Base-by-base conservation (phyloP, 2,113 vertebrate species). In the Sigmodon hispidus region DNA sequence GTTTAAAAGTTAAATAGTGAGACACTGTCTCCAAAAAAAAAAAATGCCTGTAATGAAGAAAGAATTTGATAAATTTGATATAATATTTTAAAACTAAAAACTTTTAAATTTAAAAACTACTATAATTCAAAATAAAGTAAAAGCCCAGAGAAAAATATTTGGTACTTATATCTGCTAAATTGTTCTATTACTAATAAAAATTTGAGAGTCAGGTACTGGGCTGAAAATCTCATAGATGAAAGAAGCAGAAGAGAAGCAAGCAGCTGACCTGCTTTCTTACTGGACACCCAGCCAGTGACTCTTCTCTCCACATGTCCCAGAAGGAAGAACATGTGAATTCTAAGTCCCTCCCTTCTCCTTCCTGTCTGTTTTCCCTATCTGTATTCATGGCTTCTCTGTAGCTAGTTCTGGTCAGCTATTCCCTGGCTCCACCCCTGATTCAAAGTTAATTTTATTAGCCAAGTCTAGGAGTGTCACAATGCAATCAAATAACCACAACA, bases 71-170 rank as follows among this genome's bases (percentile, higher is more conserved):
- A 88, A 76, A 88, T 26, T 90, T 67, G 50, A 90, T 22, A 7
- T 5, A 72, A 87, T 73, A 34, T 45, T 12, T 75, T 40, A 48
- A 43, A 67, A 85, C 83, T 76, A 69, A 93, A 93, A 52, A 75
- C n/a, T 86, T 73, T 40, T 4, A 0, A 48, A 69, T 59, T 76
- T 16, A 19, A 76, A 57, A 84, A 94, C n/a, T 4, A 65, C 43
- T 67, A 59, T 65, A 90, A 87, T 48, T 87, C 52, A 94, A 94
- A 89, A 55, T 67, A 83, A 84, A 91, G 80, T 52, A 31, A 55
- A 29, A 75, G 40, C 7, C 9, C 13, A 72, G 50, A 87, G 21
- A 73, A 93, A 94, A 84, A 72, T 4, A 69, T 80, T 89, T 61
- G 11, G 31, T 22, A 81, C 31, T 57, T 69, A 16, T 69, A 34